Percentiles rank a stretch among this genome's conserved stretches.
Conservation (phyloP, 1,140 invertebrate genomes). For the Drosophila carrolli region DNA sequence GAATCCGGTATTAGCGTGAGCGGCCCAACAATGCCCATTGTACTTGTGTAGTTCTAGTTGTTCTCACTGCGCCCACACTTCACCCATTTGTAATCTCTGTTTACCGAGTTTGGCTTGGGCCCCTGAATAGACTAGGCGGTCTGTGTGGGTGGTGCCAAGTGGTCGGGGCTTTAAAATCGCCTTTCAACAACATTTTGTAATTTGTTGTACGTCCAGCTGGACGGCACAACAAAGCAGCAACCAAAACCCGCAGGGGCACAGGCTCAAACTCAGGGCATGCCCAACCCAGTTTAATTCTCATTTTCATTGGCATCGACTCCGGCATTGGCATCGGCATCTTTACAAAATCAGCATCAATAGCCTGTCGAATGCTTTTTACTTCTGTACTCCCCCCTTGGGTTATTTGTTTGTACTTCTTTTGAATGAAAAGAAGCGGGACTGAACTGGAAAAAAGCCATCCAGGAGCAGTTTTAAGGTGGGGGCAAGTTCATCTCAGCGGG, state of each 20-base stretch:
- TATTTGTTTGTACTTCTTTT: conserved; percentile 41
- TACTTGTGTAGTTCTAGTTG: conserved; percentile 39
- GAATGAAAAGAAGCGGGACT: conserved; percentile 12
- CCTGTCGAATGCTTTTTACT: conserved; percentile 72
- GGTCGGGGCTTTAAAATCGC: conserved; percentile 68
- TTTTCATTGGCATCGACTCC: conserved; percentile 28
- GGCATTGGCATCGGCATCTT: conserved; percentile 62
- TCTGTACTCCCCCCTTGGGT: conserved; percentile 34
- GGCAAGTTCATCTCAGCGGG: background rate
- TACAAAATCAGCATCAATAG: conserved; percentile 81
- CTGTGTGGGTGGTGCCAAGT: conserved; percentile 29
- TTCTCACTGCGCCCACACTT: conserved; percentile 45
- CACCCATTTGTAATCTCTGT: conserved; percentile 77
- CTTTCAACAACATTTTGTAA: conserved; percentile 79
- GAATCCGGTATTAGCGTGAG: conserved; percentile 64
- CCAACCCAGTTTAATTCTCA: conserved; percentile 4
- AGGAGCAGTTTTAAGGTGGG: conserved; percentile 8
- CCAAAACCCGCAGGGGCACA: conserved; percentile 11
- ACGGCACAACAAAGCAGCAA: conserved; percentile 61
- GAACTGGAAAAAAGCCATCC: conserved; percentile 22
- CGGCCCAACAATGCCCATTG: conserved; percentile 63
- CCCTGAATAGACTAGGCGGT: conserved; percentile 23
- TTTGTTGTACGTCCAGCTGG: conserved; percentile 69
- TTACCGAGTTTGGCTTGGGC: conserved; percentile 55
- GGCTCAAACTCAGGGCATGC: conserved; percentile 18